Conservation (phyloP, 2,797 vertebrate genomes). For the Chaenodraco wilsoni region DNA sequence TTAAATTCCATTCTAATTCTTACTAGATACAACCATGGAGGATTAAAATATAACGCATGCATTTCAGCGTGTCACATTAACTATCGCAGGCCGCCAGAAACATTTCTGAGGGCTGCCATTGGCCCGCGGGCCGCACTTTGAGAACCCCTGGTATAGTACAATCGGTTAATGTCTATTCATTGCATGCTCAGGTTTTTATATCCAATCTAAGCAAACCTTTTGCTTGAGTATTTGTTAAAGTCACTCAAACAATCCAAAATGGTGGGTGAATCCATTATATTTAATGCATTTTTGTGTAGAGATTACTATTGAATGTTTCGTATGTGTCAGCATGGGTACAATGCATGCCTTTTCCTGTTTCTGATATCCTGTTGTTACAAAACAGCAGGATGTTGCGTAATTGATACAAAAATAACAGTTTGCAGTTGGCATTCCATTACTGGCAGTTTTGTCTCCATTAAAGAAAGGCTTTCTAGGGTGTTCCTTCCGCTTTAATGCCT, state of each 20-base stretch:
- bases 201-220: too few relatives aligned
- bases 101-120: too few relatives aligned
- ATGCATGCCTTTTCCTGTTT: constrained; percentile 40
- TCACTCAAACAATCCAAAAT: not conserved
- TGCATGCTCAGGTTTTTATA: too few relatives aligned
- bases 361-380: constrained; percentile 52
- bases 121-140: too few relatives aligned
- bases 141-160: too few relatives aligned
- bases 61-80: too few relatives aligned
- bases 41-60: too few relatives aligned
- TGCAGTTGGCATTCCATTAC: not conserved
- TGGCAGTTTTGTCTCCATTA: not conserved
- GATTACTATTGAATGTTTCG: not conserved
- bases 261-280: rapidly evolving
- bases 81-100: too few relatives aligned
- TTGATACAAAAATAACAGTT: not conserved
- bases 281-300: not conserved
- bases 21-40: too few relatives aligned
- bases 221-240: not conserved
- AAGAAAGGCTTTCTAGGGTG: not conserved
- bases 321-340: not conserved
- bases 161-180: too few relatives aligned
- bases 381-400: constrained; percentile 27
- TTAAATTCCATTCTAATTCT: too few relatives aligned
- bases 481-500: too few relatives aligned